Evolutionary conservation across 2,888 invertebrate genomes (phyloP), one percentile per base, ranked within the genome.

Genomic region (Alloplasta piceator): DNA sequence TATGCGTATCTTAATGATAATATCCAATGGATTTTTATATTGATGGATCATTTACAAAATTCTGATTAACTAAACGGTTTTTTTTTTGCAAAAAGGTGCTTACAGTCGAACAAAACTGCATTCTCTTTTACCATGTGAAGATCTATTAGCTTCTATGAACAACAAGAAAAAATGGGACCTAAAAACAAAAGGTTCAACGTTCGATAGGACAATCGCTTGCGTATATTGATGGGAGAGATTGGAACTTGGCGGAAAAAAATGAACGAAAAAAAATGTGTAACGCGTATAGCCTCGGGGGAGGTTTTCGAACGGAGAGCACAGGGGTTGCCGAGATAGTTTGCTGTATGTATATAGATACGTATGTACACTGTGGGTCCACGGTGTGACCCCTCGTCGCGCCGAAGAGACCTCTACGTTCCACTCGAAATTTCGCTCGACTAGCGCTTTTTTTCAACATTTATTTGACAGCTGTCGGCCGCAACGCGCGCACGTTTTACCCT

Each of bases 381-480:
- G 81, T 81, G 84, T 83, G 87, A 87, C 89, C 89, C 90, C 88
- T 87, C 85, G 83, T 71, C 85, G 84, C 68, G 77, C 85, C 63
- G 75, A 82, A 71, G 79, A 68, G 76, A 82, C 75, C 67, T 61
- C 75, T 84, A 84, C 83, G 80, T 86, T 83, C 90, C 90, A 91
- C 91, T 92, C 89, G 88, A 91, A 91, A 92, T 91, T 91, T 91
- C 89, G 91, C 92, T 91, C 87, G 89, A 88, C 89, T 90, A 89
- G 91, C 91, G 87, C 86, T 89, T 90, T 91, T 87, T 89, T 87
- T 86, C 84, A 91, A 91, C 92, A 89, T 92, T 92, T 91, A 91
- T 92, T 92, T 91, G 92, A 91, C 92, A 92, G 91, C 91, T 92
- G 92, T 91, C 92, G 91, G 84, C 88, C 89, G 89, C 92, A 91